Conservation (phyloP, 2,888 invertebrate species). For the Drosophila kokeensis region DNA sequence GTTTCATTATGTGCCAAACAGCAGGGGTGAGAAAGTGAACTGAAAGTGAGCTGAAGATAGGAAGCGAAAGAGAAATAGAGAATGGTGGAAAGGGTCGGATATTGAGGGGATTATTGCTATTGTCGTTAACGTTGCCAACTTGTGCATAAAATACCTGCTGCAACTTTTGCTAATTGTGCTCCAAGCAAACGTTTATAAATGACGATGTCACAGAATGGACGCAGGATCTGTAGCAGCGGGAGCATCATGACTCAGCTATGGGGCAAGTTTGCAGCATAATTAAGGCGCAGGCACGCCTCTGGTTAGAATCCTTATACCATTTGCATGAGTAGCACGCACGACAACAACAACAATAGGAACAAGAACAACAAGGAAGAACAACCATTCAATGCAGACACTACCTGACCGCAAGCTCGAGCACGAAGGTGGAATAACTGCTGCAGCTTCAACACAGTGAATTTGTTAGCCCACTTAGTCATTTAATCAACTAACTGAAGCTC, state of each 20-base stretch:
- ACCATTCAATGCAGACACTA: constrained; percentile 26
- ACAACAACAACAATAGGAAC: constrained; percentile 23
- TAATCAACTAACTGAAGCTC: constrained; percentile 49
- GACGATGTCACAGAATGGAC: constrained; percentile 45
- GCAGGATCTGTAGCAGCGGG: constrained; percentile 18
- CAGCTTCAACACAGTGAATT: constrained; percentile 17
- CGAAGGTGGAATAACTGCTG: constrained; percentile 1
- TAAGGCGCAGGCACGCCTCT: constrained; percentile 65
- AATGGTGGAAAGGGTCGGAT: not conserved
- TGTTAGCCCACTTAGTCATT: constrained; percentile 45
- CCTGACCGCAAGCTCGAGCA: constrained; percentile 35
- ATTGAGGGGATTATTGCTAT: constrained; percentile 10
- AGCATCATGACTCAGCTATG: constrained; percentile 5
- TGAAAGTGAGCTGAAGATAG: constrained; percentile 8
- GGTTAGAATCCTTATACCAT: constrained; percentile 54
- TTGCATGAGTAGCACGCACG: constrained; percentile 74
- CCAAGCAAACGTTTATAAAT: constrained; percentile 49
- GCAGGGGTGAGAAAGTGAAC: not conserved
- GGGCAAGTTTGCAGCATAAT: constrained; percentile 72
- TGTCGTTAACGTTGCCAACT: constrained; percentile 34
- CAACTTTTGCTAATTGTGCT: constrained; percentile 63
- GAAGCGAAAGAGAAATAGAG: not conserved
- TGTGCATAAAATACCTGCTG: constrained; percentile 64
- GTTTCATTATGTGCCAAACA: constrained; percentile 71
- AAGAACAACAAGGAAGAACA: constrained; percentile 26